Evolutionary conservation across 2,797 vertebrate genomes (phyloP).

Genomic region (Choloepus didactylus): DNA sequence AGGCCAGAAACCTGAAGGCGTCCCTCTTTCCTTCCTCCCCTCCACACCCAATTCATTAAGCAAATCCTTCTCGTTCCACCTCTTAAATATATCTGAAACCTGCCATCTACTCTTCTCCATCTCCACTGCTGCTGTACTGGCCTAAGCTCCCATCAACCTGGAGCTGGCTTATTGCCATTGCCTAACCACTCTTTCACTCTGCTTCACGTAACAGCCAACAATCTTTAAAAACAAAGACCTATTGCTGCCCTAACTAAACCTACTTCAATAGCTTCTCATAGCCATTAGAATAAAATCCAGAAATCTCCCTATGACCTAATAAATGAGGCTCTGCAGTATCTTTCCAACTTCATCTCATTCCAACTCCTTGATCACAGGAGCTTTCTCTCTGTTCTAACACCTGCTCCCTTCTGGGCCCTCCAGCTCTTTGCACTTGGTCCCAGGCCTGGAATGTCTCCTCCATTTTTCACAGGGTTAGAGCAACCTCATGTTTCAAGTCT

Average conservation of each 20-base stretch:
- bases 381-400: background rate
- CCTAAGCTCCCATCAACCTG: background rate
- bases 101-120: background rate
- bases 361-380: background rate
- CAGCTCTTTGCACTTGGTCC: background rate
- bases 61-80: background rate
- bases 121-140: background rate
- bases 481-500: conserved; percentile 24
- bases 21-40: background rate
- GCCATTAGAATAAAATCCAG: background rate
- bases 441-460: background rate
- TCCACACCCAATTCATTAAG: background rate
- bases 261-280: background rate
- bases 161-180: background rate
- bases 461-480: background rate
- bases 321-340: background rate
- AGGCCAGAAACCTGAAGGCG: background rate
- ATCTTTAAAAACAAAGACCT: background rate
- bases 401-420: background rate
- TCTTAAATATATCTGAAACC: background rate
- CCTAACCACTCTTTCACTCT: background rate
- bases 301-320: background rate
- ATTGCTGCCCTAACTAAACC: background rate
- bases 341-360: background rate
- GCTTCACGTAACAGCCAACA: background rate